Base-by-base conservation (phyloP, 1,140 invertebrate species). In the Panulirus ornatus region DNA sequence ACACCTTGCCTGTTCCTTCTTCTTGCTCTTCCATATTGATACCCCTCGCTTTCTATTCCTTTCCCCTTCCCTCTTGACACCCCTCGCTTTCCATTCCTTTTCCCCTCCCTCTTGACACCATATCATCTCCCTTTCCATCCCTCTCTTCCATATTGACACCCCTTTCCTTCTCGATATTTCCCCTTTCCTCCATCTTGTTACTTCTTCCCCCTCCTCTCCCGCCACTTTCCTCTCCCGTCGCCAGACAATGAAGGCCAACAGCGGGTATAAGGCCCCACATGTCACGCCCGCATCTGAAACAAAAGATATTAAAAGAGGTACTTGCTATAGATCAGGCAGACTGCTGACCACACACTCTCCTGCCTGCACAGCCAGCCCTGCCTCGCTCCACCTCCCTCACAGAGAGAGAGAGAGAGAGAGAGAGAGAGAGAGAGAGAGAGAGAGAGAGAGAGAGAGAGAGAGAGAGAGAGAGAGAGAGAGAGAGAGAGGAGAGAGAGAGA, bases 261-360 rank as follows among this genome's bases (percentile, higher is more conserved):
- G 27, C 1, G 14, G 38, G 5, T 27, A 22, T 40, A 58, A 58
- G 36, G 6, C 54, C 27, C 19, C 38, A 66, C 58, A 58, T 58
- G 79, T 82, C 44, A 82, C 44, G 22, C 44, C 30, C 79, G 51
- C 79, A 82, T 82, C 79, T 82, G 79, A 82, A 82, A 82, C 79
- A 82, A 82, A 82, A 82, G 79, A 82, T 82, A 82, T 82, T 82
- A 82, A 82, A 82, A 82, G 79, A 58, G 79, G 79, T 51, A 63
- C 79, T 82, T 63, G 79, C 79, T 30, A 82, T 82, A 82, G n/a
- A 82, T 82, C 79, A 82, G 79, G 11, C 1, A 51, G 51, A 63
- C 14, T 82, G 79, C 79, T 82, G 79, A 82, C 79, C 79, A n/a
- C 38, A 58, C 47, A 22, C 79, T 63, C 22, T 14, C 27, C n/a